Percentiles rank a stretch among this genome's conserved stretches.
Evolutionary conservation across 1,140 invertebrate species (phyloP).

Genomic region (Oncopeltus fasciatus): DNA sequence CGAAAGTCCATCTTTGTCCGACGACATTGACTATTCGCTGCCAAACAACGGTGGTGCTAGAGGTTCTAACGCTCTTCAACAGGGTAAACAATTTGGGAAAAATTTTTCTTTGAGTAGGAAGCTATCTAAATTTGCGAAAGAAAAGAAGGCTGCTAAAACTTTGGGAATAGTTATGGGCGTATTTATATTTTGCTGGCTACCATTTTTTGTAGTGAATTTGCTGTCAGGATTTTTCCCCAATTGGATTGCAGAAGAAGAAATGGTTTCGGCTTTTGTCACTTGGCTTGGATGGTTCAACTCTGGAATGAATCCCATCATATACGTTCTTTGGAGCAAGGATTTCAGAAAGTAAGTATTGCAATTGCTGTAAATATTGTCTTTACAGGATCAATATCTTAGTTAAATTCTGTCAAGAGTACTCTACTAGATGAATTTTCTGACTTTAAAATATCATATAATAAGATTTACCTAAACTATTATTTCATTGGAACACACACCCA

Average conservation of each 20-base stretch:
- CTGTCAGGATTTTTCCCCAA: conserved; percentile 76
- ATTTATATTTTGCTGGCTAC: conserved; percentile 94
- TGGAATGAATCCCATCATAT: conserved; percentile 93
- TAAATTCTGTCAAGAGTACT: no score
- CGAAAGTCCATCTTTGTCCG: conserved; percentile 29
- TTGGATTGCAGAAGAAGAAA: conserved; percentile 75
- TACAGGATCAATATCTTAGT: no score
- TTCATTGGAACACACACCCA: no score
- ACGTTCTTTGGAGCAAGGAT: conserved; percentile 90
- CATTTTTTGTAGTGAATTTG: conserved; percentile 94
- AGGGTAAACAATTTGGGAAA: conserved; percentile 44
- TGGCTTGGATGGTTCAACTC: conserved; percentile 99
- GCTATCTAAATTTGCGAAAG: conserved; percentile 80
- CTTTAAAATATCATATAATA: no score
- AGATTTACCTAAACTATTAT: no score
- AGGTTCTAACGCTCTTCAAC: conserved; percentile 36
- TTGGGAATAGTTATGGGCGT: conserved; percentile 94
- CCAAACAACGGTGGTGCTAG: conserved; percentile 53
- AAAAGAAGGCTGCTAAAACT: conserved; percentile 92
- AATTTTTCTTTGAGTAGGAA: conserved; percentile 81
- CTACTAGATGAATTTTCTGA: no score
- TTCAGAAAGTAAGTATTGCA: conserved; percentile 68
- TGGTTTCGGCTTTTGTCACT: conserved; percentile 83
- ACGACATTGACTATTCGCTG: conserved; percentile 36
- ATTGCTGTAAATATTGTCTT: no score